Evolutionary conservation across 64 coral and sea anemone species (phyloP).

Genomic region (Stylophora pistillata): DNA sequence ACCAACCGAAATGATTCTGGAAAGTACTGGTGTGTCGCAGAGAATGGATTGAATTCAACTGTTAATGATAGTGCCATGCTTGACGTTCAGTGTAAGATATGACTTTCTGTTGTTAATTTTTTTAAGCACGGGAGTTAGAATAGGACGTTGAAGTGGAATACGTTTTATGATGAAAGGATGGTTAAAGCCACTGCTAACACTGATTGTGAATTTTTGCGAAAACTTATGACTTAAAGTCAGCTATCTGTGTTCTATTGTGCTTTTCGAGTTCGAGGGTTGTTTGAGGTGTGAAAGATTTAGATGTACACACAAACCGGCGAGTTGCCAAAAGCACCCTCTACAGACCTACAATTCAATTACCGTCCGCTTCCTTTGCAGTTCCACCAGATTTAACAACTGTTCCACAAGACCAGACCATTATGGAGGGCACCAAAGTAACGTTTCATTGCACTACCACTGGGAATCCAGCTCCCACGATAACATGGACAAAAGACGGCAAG

Average conservation of each 20-base stretch:
- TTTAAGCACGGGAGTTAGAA: too few species aligned
- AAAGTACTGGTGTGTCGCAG: neutral
- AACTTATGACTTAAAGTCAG: too few species aligned
- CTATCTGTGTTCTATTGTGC: too few species aligned
- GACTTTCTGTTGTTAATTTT: too few species aligned
- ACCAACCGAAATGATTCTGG: neutral
- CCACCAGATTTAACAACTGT: neutral
- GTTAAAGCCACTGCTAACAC: too few species aligned
- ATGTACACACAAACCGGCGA: neutral
- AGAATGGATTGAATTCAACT: neutral
- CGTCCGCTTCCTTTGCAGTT: neutral
- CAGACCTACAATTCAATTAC: neutral
- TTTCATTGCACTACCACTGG: neutral
- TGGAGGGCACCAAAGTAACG: neutral
- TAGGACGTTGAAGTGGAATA: too few species aligned
- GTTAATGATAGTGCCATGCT: neutral
- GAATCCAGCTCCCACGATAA: neutral
- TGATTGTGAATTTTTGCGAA: too few species aligned
- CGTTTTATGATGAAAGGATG: too few species aligned
- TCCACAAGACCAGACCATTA: neutral
- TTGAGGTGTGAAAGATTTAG: neutral
- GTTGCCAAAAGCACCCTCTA: too few species aligned
- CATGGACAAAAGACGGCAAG: neutral
- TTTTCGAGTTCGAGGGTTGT: neutral
- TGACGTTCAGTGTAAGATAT: neutral